These are phyloP conservation scores for Xenopus laevis DNA, from an alignment of 2,113 vertebrate genomes.

Conservation along the genomic window DNA sequence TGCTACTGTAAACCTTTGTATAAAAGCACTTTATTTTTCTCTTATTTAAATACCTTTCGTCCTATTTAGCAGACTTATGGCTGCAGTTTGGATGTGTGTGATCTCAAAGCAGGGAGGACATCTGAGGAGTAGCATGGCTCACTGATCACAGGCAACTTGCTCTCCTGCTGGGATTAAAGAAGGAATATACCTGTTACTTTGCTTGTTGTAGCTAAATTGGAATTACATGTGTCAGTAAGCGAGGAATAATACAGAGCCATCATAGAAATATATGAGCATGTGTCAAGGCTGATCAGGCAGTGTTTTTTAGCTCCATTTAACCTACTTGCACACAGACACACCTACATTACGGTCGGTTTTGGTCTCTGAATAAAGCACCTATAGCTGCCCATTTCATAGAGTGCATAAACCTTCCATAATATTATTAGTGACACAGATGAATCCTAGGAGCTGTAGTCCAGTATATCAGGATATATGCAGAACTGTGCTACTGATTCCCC, in stretches of 20 bases:
- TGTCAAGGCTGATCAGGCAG: no score
- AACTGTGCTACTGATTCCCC: no score
- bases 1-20: background rate
- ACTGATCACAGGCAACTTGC: slow-evolving; percentile 31
- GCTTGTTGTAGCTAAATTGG: background rate
- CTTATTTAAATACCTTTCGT: slow-evolving; percentile 16
- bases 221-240: slow-evolving; percentile 30
- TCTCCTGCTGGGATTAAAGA: slow-evolving; percentile 33
- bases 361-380: no score
- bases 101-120: slow-evolving; percentile 14
- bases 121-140: slow-evolving; percentile 8
- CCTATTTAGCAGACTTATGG: background rate
- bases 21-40: background rate
- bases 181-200: background rate
- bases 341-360: no score
- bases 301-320: no score
- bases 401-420: no score
- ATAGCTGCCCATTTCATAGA: no score
- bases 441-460: no score
- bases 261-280: background rate
- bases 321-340: no score
- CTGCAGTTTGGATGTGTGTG: slow-evolving; percentile 10
- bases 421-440: no score
- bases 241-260: background rate
- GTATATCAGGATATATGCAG: no score